Evolutionary conservation across 1,140 invertebrate genomes (phyloP), one percentile per base, ranked within the genome.

Genomic region (Magallana gigas): DNA sequence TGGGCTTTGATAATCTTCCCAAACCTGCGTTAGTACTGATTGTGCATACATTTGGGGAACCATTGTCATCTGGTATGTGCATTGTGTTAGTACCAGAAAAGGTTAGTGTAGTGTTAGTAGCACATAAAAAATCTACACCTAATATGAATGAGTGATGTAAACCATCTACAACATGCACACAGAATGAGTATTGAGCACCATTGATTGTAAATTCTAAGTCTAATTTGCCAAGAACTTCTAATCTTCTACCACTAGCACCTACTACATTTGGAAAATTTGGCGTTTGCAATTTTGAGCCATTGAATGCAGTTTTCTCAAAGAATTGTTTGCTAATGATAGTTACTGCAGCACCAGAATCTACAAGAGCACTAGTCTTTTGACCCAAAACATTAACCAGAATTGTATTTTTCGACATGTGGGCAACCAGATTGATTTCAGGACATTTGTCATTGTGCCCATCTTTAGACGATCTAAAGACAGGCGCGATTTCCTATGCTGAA

Each of bases 261-360:
- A 6, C 76, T 2, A 85, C 18, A 56, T 48, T 71, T 8, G 64
- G 29, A 57, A 71, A 71, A 71, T 85, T n/a, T 16, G 62, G 48
- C 3, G 60, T 7, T 16, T 85, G 62, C 11, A 85, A 56, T 18
- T 18, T 59, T 56, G 11, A 18, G 9, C 18, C 18, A 6, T 36
- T 23, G 11, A 71, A 58, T 16, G 48, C 62, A 16, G 68, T 76
- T 76, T n/a, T 85, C 57, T 5, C 57, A 12, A 85, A 85, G 56
- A 85, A 68, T 23, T 36, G 29, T 71, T 85, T 68, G 36, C 18
- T 64, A 59, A 85, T 68, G 5, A 62, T 64, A 8, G 84, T 62
- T n/a, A 85, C 62, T 29, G 59, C 18, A 36, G 84, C 84, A 71
- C 59, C 84, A 29, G 60, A 64, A 68, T 85, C 84, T 23, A 85